Base-by-base conservation (phyloP, 2,888 invertebrate genomes). In the Acleris emargana region DNA sequence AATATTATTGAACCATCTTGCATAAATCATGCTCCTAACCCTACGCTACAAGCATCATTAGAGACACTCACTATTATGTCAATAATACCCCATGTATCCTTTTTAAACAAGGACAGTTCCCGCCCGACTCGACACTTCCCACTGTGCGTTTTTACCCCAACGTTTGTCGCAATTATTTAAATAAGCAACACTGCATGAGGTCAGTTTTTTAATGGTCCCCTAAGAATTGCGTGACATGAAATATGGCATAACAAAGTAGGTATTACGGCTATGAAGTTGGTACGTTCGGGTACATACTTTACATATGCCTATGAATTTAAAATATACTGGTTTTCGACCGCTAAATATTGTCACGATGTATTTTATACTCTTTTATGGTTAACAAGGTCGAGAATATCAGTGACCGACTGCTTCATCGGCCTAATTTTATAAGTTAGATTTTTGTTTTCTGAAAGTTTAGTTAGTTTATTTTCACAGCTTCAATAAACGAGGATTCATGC, bases 171-270 rank as follows among this genome's bases (percentile, higher is more conserved):
- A 51, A 16, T 32, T 42, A 17, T 43, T 58, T 22, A 51, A 51
- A 51, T 32, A 53, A 6, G 9, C 17, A 4, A 17, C 43, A 52
- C 51, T 5, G 25, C 43, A 18, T 58, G 58, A 16, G 28, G 45
- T 32, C 32, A 42, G 17, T 16, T 49, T 49, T 58, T 49, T 53
- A 25, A 64, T 58, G 49, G 13, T 49, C 64, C 58, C 58, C n/a
- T n/a, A 54, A 42, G 64, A 64, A 49, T 64, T 42, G 64, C 64
- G 64, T 64, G 64, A 64, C 62, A 17, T 17, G 47, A 17, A 17
- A 17, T 49, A 22, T 54, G 38, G 43, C 43, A 47, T n/a, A 17
- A 54, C 38, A 49, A 53, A n/a, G n/a, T 49, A n/a, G 6, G n/a
- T 45, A 0, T 5, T 13, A n/a, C 16, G 5, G 16, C n/a, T n/a